A percentile compares a stretch with the other conserved stretches of the same genome.
Conservation (phyloP, 2,888 invertebrate genomes). For the Zeuzera pyrina region DNA sequence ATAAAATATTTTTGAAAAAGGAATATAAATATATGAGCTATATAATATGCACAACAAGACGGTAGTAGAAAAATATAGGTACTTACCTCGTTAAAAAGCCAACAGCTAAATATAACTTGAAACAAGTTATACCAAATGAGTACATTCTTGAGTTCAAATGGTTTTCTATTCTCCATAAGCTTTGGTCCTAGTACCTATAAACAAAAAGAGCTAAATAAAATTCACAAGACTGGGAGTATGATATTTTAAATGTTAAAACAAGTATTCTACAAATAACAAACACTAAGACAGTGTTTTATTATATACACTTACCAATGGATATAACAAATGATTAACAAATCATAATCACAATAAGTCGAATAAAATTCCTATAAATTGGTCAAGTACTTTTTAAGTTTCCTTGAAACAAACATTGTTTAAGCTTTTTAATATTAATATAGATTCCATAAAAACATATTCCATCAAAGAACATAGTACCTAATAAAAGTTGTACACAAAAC, state of each 20-base stretch:
- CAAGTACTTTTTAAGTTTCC: background rate
- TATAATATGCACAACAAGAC: too few relatives aligned
- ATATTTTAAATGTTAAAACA: too few relatives aligned
- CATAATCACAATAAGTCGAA: background rate
- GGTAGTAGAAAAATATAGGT: too few relatives aligned
- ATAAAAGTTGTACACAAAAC: too few relatives aligned
- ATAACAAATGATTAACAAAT: background rate
- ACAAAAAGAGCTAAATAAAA: too few relatives aligned
- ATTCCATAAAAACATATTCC: background rate
- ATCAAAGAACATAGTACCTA: too few relatives aligned
- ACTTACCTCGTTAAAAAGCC: constrained; percentile 81
- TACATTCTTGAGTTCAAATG: constrained; percentile 81
- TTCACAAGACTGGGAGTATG: too few relatives aligned
- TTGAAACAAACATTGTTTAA: background rate
- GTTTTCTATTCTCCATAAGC: constrained; percentile 89
- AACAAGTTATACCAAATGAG: constrained; percentile 88
- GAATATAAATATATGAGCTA: too few relatives aligned
- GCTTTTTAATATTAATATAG: background rate
- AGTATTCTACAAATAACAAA: too few relatives aligned
- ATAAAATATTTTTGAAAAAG: too few relatives aligned
- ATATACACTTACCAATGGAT: too few relatives aligned
- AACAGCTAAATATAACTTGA: constrained; percentile 85
- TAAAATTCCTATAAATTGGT: background rate
- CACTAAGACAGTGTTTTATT: too few relatives aligned
- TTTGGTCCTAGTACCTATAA: constrained; percentile 81